These are phyloP conservation scores for Dinothrombium tinctorium DNA, from an alignment of 1,140 invertebrate species.

Conservation along the genomic window DNA sequence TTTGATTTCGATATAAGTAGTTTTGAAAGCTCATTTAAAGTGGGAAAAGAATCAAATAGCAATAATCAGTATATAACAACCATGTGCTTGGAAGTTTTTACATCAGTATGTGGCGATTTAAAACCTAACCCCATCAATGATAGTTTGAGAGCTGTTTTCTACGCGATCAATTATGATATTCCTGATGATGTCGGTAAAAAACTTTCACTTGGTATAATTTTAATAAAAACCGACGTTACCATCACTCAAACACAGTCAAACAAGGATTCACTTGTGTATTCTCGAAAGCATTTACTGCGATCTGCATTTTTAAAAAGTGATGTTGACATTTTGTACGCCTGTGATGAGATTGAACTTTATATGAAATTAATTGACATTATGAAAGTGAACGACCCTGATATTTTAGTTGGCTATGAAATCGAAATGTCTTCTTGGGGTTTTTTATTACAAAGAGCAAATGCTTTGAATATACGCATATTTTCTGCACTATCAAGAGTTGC, in stretches of 20 bases:
- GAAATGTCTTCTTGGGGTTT: constrained; percentile 89
- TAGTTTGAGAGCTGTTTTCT: constrained; percentile 54
- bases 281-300: too few species aligned
- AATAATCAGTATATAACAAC: too few species aligned
- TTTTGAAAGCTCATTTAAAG: too few species aligned
- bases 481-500: too few species aligned
- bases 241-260: too few species aligned
- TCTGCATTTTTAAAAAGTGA: too few species aligned
- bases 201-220: constrained; percentile 1
- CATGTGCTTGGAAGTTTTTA: constrained; percentile 71
- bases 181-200: constrained; percentile 14
- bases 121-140: constrained; percentile 62
- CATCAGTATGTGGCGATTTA: constrained; percentile 41
- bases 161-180: constrained; percentile 44
- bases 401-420: constrained; percentile 82
- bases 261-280: neutral
- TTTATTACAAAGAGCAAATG: constrained; percentile 48
- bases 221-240: neutral
- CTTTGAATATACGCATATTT: constrained; percentile 43
- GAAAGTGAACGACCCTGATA: constrained; percentile 52
- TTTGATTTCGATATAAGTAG: too few species aligned
- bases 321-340: constrained; percentile 1
- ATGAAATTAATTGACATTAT: constrained; percentile 3
- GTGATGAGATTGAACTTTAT: constrained; percentile 6
- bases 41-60: too few species aligned